Conservation (phyloP, 2,113 vertebrate species). For the Vulpes vulpes region DNA sequence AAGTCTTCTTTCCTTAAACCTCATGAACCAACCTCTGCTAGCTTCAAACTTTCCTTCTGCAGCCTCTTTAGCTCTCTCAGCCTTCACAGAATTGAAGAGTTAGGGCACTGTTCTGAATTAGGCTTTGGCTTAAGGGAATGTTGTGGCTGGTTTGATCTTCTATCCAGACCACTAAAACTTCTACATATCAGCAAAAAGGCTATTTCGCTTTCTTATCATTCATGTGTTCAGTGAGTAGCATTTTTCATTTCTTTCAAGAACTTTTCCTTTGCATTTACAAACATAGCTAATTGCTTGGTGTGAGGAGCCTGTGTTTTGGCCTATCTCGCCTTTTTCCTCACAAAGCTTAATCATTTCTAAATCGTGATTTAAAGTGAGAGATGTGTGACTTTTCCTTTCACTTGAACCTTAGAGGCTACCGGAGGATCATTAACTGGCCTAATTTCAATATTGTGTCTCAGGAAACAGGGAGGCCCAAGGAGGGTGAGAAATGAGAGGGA, state of each 20-base stretch:
- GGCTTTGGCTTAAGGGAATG: not conserved
- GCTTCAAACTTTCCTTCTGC: not conserved
- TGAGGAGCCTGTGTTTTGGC: not conserved
- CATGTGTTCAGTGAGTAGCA: not conserved
- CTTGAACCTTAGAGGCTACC: not conserved
- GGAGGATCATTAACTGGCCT: not conserved
- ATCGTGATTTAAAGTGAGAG: not conserved
- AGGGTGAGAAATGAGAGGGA: not conserved
- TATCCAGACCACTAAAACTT: not conserved
- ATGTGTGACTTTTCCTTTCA: not conserved
- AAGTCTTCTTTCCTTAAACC: not conserved
- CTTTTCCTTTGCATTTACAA: not conserved
- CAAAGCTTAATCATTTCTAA: not conserved
- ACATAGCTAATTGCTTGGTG: not conserved
- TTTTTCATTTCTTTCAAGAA: not conserved
- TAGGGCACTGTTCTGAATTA: not conserved
- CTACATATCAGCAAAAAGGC: not conserved
- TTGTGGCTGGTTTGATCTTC: not conserved
- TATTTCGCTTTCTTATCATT: not conserved
- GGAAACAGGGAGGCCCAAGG: not conserved
- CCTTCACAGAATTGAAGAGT: not conserved
- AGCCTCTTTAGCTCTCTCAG: not conserved
- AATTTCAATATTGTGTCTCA: not conserved
- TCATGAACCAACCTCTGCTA: not conserved
- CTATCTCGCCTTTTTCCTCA: not conserved